Base-by-base conservation (phyloP, 1,140 invertebrate species). In the Drosophila seguyi region DNA sequence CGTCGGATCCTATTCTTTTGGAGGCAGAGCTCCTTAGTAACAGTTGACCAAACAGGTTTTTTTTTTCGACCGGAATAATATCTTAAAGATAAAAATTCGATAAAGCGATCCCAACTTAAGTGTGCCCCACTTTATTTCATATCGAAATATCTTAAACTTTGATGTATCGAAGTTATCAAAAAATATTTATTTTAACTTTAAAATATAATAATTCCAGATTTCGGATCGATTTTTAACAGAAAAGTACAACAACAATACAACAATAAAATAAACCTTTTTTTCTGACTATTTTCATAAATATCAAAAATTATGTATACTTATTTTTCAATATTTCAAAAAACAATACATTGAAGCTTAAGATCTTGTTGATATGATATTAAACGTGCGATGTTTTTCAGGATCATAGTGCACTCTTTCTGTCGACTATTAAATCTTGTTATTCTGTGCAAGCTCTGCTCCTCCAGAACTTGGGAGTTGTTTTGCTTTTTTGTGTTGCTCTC, bases 401-500 rank as follows among this genome's bases (percentile, higher is more conserved):
- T 7, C 13, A 14, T 3, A 39, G 8, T 8, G 0, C 2, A 16
- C 7, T 3, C 14, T 7, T 39, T 39, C 38, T n/a, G 14, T 42
- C n/a, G 16, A 3, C 4, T 7, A 18, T n/a, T n/a, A n/a, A 38
- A 16, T 36, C 14, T 6, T 39, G n/a, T 41, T 18, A 41, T 18
- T 18, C 39, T 3, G 3, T 45, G 6, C 6, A 13, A 36, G 50
- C 50, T 53, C 50, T 10, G 14, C 8, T 22, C 1, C 14, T 36
- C 8, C 14, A n/a, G 6, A 27, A 59, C 18, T 41, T 63, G 36
- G 25, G 3, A 31, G 11, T 57, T 36, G 10, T 22, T 18, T n/a
- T 50, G 27, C 47, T 50, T n/a, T 68, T 29, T 55, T 48, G 36
- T 5, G 42, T 57, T 39, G 65, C 50, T 68, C 48, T 42, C 27